Evolutionary conservation across 2,113 vertebrate species (phyloP).

Genomic region (Corythornis cristatus): DNA sequence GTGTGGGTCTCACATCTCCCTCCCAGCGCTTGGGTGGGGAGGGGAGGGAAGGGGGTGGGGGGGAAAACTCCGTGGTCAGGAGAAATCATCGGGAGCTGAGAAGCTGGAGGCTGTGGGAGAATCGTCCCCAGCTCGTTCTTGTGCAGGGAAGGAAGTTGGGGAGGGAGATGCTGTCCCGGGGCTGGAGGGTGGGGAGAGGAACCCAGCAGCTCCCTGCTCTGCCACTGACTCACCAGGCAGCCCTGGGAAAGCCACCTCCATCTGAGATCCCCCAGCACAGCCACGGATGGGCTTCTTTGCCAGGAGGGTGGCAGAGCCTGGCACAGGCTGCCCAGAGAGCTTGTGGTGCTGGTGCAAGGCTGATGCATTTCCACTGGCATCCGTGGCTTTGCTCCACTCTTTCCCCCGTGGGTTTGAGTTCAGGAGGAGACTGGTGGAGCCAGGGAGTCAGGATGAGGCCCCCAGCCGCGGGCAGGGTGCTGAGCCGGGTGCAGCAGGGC

Average conservation of each 20-base stretch:
- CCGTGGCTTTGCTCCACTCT: background rate
- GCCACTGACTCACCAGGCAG: background rate
- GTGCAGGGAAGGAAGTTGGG: slow-evolving; percentile 18
- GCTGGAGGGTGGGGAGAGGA: slow-evolving; percentile 39
- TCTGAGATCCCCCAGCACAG: background rate
- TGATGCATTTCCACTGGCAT: background rate
- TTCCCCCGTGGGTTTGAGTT: background rate
- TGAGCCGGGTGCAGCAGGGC: background rate
- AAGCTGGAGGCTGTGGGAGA: background rate
- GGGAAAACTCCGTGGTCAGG: background rate
- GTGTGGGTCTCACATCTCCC: background rate
- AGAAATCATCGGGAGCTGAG: background rate
- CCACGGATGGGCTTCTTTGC: background rate
- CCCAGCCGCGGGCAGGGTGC: background rate
- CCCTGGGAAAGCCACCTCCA: background rate
- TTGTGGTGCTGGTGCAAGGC: background rate
- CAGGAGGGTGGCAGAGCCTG: no score
- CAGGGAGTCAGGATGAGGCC: background rate
- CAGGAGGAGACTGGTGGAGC: background rate
- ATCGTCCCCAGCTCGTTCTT: background rate
- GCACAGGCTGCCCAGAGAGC: no score
- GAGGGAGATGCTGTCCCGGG: slow-evolving; percentile 29
- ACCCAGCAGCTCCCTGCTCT: background rate
- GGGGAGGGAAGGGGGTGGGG: no score
- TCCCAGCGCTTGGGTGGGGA: background rate